phyloP scores from a whole-genome alignment of 2,888 invertebrate genomes.

The Cantharis flavilabris region DNA sequence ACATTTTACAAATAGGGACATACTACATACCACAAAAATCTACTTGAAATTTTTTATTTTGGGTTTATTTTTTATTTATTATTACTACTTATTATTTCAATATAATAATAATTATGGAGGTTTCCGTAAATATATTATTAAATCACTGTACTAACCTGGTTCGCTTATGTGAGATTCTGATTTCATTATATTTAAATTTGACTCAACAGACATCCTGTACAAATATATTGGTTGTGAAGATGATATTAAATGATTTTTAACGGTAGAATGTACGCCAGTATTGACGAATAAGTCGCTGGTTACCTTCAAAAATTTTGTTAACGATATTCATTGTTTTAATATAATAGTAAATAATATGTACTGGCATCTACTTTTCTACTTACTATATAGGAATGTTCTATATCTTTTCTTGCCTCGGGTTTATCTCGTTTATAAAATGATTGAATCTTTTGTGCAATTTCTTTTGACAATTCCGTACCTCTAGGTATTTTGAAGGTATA shows the following conservation, averaged over 20 bases:
- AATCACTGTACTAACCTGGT: conserved; percentile 34
- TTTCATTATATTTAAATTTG: conserved; percentile 35
- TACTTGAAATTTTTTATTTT: no score
- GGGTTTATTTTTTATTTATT: no score
- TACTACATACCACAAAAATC: no score
- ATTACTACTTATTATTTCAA: no score
- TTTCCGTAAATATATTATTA: no score
- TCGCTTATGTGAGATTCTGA: conserved; percentile 30
- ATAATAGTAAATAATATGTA: no score
- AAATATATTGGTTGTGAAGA: conserved; percentile 43
- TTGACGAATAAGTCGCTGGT: conserved; percentile 46
- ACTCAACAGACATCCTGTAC: conserved; percentile 43
- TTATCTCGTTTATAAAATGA: conserved; percentile 50
- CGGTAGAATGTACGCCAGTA: conserved; percentile 35
- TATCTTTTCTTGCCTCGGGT: conserved; percentile 49
- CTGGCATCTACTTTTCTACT: background rate
- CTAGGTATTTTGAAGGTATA: conserved; percentile 42
- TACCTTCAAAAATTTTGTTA: conserved; percentile 39
- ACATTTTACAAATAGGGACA: no score
- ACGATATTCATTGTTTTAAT: background rate
- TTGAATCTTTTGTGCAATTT: conserved; percentile 45
- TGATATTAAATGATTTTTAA: conserved; percentile 37
- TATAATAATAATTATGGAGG: no score
- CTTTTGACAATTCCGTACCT: conserved; percentile 25
- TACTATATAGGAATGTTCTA: conserved; percentile 29